These are phyloP conservation scores for Bombus affinis DNA, from an alignment of 1,140 invertebrate species.

Conservation along the genomic window DNA sequence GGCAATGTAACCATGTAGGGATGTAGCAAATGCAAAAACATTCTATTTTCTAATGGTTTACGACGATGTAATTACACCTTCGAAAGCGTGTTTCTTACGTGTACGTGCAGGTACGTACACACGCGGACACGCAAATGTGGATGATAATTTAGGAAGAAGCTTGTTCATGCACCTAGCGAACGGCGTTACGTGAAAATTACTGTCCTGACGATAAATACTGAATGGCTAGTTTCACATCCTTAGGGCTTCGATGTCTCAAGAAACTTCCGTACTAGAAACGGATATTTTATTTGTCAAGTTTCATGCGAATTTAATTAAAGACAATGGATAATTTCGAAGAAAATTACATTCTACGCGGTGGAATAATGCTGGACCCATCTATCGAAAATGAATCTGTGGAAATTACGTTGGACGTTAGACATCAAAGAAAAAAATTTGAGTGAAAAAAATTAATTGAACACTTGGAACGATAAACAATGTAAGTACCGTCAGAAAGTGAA, in stretches of 20 bases:
- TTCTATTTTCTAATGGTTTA: slow-evolving; percentile 27
- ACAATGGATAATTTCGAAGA: not conserved
- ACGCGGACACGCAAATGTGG: not conserved
- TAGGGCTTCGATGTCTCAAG: not conserved
- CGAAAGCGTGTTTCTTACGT: not conserved
- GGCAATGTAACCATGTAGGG: not conserved
- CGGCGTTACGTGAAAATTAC: slow-evolving; percentile 46
- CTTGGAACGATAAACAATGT: too few relatives aligned
- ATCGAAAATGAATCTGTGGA: not conserved
- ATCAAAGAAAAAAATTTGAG: too few relatives aligned
- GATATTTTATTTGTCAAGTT: not conserved
- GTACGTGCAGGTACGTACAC: not conserved
- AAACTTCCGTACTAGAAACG: slow-evolving; percentile 25
- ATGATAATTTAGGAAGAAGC: slow-evolving; percentile 21
- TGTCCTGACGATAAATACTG: slow-evolving; percentile 23
- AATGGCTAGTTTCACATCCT: slow-evolving; percentile 38
- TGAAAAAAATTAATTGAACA: too few relatives aligned
- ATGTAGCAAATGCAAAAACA: not conserved
- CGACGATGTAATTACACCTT: slow-evolving; percentile 29
- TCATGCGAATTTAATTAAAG: slow-evolving; percentile 28
- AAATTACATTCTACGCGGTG: not conserved
- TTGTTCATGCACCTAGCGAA: not conserved
- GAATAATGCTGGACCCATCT: not conserved
- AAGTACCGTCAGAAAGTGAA: too few relatives aligned
- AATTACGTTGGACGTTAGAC: not conserved